phyloP scores from a whole-genome alignment of 2,797 vertebrate genomes.

The Danio kyathit region DNA sequence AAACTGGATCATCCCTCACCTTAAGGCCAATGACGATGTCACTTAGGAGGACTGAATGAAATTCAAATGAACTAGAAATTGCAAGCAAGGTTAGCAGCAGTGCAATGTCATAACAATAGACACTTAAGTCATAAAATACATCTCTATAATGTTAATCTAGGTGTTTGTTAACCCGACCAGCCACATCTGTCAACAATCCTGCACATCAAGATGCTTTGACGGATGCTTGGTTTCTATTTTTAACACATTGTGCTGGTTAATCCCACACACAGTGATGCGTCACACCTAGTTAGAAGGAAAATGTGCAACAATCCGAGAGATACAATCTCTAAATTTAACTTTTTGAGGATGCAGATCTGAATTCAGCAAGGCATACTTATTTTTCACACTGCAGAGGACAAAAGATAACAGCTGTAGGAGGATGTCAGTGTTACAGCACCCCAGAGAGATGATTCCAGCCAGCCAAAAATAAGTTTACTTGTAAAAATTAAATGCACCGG shows the following conservation, averaged over 20 bases:
- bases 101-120: not conserved
- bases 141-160: not conserved
- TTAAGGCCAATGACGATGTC: constrained; percentile 10
- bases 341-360: not conserved
- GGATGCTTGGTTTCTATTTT: constrained; percentile 32
- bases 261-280: not conserved
- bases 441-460: not conserved
- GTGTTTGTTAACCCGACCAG: not conserved
- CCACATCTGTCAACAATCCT: not conserved
- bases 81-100: not conserved
- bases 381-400: constrained; percentile 26
- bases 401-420: constrained; percentile 37
- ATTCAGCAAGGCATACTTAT: constrained; percentile 20
- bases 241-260: not conserved
- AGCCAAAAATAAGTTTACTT: not conserved
- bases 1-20: constrained; percentile 8
- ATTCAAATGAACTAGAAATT: constrained; percentile 4
- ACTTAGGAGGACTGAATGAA: constrained; percentile 2
- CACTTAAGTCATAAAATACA: not conserved
- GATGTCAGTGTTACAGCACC: constrained; percentile 27
- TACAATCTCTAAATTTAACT: constrained; percentile 21
- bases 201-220: constrained; percentile 8
- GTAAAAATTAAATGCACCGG: not conserved
- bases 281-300: constrained; percentile 29
- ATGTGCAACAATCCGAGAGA: constrained; percentile 4